A percentile compares a stretch with the other conserved stretches of the same genome.
phyloP scores from a whole-genome alignment of 2,113 vertebrate genomes.

The Pimephales promelas region DNA sequence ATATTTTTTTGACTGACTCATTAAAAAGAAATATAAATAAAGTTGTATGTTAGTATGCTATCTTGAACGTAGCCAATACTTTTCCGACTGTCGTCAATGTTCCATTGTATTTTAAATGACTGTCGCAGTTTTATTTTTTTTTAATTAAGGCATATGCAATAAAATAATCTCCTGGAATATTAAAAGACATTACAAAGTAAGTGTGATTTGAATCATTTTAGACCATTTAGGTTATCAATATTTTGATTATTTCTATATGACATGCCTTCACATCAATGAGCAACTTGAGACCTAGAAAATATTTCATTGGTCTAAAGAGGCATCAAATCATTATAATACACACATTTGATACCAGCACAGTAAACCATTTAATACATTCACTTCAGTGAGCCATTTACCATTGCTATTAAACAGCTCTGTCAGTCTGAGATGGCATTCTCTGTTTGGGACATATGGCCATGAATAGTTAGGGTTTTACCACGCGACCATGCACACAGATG shows the following conservation, averaged over 20 bases:
- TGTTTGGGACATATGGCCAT: constrained; percentile 71
- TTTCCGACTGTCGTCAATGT: no score
- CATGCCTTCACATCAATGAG: background rate
- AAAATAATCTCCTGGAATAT: background rate
- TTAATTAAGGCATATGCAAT: background rate
- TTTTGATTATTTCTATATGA: constrained; percentile 21
- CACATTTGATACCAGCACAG: constrained; percentile 53
- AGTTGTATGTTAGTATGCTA: no score
- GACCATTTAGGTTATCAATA: background rate
- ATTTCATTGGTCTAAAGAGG: constrained; percentile 49
- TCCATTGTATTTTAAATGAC: no score
- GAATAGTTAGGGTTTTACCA: constrained; percentile 67
- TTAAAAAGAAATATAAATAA: background rate
- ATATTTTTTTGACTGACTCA: background rate
- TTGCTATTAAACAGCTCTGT: constrained; percentile 46
- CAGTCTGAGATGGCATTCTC: constrained; percentile 40
- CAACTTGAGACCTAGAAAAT: constrained; percentile 34
- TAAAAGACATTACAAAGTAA: background rate
- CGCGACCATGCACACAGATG: constrained; percentile 68
- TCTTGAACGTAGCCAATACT: no score
- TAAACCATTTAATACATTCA: constrained; percentile 57
- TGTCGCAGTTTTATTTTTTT: no score
- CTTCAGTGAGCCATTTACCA: constrained; percentile 54
- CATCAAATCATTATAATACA: constrained; percentile 51
- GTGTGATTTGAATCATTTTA: background rate